Conservation (phyloP, 2,888 invertebrate species). For the Cryptocephalus moraei region DNA sequence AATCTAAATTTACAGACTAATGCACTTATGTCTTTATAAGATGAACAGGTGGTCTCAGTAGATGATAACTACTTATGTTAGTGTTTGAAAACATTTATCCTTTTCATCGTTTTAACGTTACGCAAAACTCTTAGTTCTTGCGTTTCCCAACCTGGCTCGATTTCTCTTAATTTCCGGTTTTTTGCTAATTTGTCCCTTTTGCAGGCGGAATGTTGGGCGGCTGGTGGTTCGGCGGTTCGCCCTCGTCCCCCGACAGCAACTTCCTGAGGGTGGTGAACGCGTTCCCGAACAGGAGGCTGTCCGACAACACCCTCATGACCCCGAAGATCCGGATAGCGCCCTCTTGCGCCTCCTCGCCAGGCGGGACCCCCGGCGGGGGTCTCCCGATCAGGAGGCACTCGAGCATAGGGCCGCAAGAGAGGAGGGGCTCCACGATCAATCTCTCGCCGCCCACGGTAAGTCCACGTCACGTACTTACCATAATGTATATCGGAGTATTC, state of each 20-base stretch:
- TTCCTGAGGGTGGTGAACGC: conserved; percentile 73
- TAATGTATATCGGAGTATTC: not conserved
- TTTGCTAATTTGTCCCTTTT: conserved; percentile 1
- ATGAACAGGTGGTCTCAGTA: too few relatives aligned
- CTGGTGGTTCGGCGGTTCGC: conserved; percentile 70
- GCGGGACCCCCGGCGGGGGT: conserved; percentile 60
- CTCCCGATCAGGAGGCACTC: conserved; percentile 82
- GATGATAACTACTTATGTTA: too few relatives aligned
- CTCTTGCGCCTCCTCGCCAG: conserved; percentile 78
- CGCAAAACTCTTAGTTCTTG: too few relatives aligned
- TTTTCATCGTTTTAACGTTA: too few relatives aligned
- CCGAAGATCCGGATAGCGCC: conserved; percentile 83
- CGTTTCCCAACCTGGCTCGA: too few relatives aligned
- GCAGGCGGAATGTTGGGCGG: conserved; percentile 54
- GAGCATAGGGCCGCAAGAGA: conserved; percentile 83
- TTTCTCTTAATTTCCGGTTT: too few relatives aligned
- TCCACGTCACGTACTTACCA: not conserved
- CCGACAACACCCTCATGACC: conserved; percentile 86
- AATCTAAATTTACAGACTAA: too few relatives aligned
- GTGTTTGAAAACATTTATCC: too few relatives aligned
- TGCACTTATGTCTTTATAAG: too few relatives aligned
- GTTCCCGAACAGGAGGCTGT: conserved; percentile 77
- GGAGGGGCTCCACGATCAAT: conserved; percentile 74
- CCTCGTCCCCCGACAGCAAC: conserved; percentile 75
- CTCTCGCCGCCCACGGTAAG: conserved; percentile 84